Evolutionary conservation across 2,797 vertebrate genomes (phyloP).

Genomic region (Spheniscus humboldti): DNA sequence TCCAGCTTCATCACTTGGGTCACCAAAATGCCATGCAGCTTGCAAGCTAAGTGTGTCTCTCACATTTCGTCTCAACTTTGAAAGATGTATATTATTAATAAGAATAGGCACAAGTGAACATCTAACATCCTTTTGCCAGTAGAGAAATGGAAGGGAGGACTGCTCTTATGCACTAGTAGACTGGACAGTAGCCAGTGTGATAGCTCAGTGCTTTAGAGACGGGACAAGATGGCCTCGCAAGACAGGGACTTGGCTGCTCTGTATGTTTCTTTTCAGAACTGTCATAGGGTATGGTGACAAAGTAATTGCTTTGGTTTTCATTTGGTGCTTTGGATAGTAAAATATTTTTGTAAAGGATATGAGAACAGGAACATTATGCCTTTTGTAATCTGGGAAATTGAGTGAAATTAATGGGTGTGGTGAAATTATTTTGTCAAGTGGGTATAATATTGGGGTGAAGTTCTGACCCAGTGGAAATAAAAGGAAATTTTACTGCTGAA

Average conservation of each 20-base stretch:
- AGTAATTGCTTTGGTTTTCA: neutral
- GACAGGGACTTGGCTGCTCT: neutral
- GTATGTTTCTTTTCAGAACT: neutral
- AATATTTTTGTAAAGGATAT: neutral
- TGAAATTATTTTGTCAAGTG: neutral
- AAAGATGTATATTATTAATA: neutral
- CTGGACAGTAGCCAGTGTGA: neutral
- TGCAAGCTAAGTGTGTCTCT: no score
- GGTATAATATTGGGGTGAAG: neutral
- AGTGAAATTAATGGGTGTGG: neutral
- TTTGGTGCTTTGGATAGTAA: neutral
- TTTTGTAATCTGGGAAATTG: neutral
- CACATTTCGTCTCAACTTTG: neutral
- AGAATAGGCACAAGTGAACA: neutral
- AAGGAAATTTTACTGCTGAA: neutral
- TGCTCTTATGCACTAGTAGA: neutral
- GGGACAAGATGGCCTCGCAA: neutral
- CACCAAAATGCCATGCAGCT: fast-evolving
- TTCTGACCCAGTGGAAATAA: neutral
- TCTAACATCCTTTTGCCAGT: neutral
- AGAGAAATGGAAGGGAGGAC: neutral
- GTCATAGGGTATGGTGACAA: neutral
- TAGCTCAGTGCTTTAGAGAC: neutral
- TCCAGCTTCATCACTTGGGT: neutral
- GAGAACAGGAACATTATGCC: neutral